A percentile compares a stretch with the other conserved stretches of the same genome.
These are phyloP conservation scores for Heterodera filipjevi DNA, from an alignment of 2,888 invertebrate genomes.

Conservation along the genomic window DNA sequence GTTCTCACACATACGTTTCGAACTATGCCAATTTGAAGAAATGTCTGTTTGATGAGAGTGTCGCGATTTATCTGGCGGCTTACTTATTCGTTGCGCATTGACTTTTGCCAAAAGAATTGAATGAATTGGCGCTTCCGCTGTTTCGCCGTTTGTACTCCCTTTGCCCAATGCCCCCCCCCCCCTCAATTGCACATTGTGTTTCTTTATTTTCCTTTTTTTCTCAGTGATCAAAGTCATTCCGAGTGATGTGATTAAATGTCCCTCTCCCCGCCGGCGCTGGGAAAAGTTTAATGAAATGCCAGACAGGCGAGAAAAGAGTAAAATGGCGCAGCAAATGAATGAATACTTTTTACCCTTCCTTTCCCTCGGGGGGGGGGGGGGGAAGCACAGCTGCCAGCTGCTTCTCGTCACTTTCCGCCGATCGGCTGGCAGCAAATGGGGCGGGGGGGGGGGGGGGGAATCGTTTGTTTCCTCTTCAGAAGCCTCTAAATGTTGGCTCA, in stretches of 20 bases:
- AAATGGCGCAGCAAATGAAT: conserved; percentile 3
- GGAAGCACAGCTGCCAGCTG: background rate
- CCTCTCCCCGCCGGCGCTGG: background rate
- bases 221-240: background rate
- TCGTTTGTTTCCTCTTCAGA: background rate
- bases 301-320: background rate
- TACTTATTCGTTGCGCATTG: too few species aligned
- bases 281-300: background rate
- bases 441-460: background rate
- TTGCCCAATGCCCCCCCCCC: too few species aligned
- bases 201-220: background rate
- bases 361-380: background rate
- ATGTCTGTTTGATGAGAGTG: too few species aligned
- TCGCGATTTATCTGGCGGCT: too few species aligned
- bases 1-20: too few species aligned
- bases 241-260: background rate
- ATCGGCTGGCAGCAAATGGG: background rate
- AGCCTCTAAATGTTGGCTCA: background rate
- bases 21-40: too few species aligned
- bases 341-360: background rate
- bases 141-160: too few species aligned
- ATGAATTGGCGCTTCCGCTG: too few species aligned
- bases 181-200: background rate
- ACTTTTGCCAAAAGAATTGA: too few species aligned
- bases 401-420: background rate